Evolutionary conservation across 1,140 invertebrate species (phyloP), one percentile per base, ranked within the genome.

Genomic region (Calosoma granatense): DNA sequence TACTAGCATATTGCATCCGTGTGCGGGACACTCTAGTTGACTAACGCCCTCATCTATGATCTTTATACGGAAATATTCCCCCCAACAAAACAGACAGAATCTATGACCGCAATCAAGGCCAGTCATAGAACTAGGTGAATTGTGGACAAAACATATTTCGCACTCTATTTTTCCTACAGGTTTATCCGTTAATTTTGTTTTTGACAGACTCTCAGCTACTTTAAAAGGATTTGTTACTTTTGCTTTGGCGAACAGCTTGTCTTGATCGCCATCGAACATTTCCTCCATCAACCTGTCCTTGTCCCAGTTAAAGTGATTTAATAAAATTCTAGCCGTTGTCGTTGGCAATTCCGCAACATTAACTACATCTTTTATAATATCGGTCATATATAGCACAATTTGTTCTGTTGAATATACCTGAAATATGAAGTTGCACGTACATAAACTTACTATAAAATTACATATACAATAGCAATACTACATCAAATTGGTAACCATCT

Each of bases 401-500:
- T 81, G 72, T 59, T 85, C 81, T 2, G 83, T 82, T 20, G 80
- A 78, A 1, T 86, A 69, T 47, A 47, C 15, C 41, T 47, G 15
- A 47, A 47, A 47, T 17, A 47, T 12, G 4, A 47, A 47, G 15
- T 47, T 11, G n/a, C n/a, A n/a, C n/a, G n/a, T n/a, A n/a, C n/a
- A n/a, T 47, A 47, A 17, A 11, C 15, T 47, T 17, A 4, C 17
- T 11, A 14, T 30, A 3, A 47, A 11, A 47, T 12, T 4, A 6
- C 15, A 47, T 17, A 12, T 12, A 47, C 9, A 47, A 9, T 4
- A 12, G 6, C 17, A 12, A 47, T 9, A 47, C 3, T 47, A 97
- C 93, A 76, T 96, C 90, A 75, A 88, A 97, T 22, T 87, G 88
- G 80, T 93, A 97, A 61, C 96, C 93, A 63, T 97, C 90, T 30